A percentile compares a stretch with the other conserved stretches of the same genome.
These are phyloP conservation scores for Acholoe squamosa DNA, from an alignment of 2,888 invertebrate species.

Conservation along the genomic window DNA sequence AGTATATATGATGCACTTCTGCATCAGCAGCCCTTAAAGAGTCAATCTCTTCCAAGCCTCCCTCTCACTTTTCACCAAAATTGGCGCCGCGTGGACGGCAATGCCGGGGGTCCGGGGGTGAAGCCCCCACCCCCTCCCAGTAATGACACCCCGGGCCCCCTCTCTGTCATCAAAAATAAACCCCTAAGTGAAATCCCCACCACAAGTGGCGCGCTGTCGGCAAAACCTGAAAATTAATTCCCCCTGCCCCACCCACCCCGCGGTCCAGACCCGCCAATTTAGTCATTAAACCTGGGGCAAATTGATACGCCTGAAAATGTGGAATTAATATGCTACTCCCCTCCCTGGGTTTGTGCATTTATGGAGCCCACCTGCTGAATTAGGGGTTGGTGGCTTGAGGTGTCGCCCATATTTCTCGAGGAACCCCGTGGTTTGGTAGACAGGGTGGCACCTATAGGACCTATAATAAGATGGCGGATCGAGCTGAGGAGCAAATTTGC, in stretches of 20 bases:
- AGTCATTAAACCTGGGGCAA: constrained; percentile 54
- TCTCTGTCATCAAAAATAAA: constrained; percentile 50
- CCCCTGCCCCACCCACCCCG: constrained; percentile 26
- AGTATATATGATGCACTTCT: too few relatives aligned
- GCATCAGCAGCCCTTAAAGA: too few relatives aligned
- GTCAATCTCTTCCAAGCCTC: not conserved
- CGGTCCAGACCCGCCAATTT: constrained; percentile 31
- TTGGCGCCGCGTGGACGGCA: constrained; percentile 46
- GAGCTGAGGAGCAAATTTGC: constrained; percentile 39
- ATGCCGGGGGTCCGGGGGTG: not conserved
- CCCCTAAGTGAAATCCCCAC: constrained; percentile 52
- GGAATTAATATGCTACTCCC: constrained; percentile 61
- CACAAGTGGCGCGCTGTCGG: not conserved
- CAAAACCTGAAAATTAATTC: constrained; percentile 55
- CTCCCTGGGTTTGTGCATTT: constrained; percentile 17
- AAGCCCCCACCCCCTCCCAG: not conserved
- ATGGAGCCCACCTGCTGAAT: constrained; percentile 54
- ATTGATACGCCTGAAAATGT: constrained; percentile 60
- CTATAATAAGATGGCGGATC: constrained; percentile 55
- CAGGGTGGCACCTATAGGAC: constrained; percentile 44
- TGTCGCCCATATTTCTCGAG: constrained; percentile 43
- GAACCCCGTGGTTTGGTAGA: constrained; percentile 38
- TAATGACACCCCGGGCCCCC: not conserved
- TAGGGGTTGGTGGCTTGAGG: constrained; percentile 29
- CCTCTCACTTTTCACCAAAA: constrained; percentile 34